Conservation (phyloP, 2,113 vertebrate genomes). For the Todiramphus saurophagus region DNA sequence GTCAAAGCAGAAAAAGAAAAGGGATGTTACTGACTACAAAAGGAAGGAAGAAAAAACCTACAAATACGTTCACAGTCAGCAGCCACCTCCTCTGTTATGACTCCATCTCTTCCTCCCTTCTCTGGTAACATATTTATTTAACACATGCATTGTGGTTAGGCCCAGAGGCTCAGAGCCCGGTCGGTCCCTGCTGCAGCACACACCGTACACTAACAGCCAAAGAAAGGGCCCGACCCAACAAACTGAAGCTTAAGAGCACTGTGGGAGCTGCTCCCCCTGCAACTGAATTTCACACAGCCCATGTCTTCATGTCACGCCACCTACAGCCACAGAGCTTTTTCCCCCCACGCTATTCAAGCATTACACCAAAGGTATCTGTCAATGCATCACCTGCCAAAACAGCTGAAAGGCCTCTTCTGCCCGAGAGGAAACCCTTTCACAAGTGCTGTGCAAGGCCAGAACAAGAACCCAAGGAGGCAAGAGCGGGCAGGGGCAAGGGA, state of each 20-base stretch:
- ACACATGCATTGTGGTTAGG: neutral
- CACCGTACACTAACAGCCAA: neutral
- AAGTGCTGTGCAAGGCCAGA: neutral
- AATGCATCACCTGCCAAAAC: neutral
- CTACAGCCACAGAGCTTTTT: neutral
- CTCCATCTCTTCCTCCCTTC: neutral
- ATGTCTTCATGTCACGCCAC: neutral
- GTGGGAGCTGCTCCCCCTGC: neutral
- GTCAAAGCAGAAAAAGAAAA: conserved; percentile 2
- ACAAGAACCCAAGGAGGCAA: neutral
- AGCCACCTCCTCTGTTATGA: neutral
- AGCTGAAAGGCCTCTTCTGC: neutral
- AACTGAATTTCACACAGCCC: neutral
- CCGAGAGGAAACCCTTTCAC: neutral
- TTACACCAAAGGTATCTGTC: neutral
- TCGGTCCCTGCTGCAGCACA: neutral
- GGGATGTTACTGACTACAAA: neutral
- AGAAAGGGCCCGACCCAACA: neutral
- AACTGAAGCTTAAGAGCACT: neutral
- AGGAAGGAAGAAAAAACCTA: neutral
- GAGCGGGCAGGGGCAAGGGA: neutral
- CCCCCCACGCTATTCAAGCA: neutral
- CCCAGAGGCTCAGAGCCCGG: neutral
- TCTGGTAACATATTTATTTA: neutral
- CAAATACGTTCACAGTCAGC: neutral